Conservation (phyloP, 2,113 vertebrate genomes). For the Mormoops blainvillei region DNA sequence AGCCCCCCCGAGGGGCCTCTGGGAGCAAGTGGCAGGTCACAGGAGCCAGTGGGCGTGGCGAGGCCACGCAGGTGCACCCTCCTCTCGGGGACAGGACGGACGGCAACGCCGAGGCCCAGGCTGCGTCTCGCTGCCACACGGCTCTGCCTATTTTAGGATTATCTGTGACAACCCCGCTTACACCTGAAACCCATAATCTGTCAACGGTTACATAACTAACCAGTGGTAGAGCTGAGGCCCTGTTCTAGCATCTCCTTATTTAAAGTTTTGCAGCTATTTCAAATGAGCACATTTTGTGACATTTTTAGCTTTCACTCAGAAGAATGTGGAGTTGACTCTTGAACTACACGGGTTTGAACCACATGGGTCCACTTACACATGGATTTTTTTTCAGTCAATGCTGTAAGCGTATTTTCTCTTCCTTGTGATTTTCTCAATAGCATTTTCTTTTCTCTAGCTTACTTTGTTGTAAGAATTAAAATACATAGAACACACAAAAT, state of each 20-base stretch:
- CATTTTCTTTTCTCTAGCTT: background rate
- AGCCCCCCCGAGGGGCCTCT: accelerated
- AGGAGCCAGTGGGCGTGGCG: background rate
- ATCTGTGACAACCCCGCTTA: background rate
- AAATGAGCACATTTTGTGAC: background rate
- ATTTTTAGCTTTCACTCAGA: background rate
- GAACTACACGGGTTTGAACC: no score
- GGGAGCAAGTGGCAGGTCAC: accelerated
- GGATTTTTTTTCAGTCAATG: no score
- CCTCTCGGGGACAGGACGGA: background rate
- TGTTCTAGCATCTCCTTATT: background rate
- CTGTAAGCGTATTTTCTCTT: no score
- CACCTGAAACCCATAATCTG: background rate
- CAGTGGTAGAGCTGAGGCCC: background rate
- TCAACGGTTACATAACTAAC: background rate
- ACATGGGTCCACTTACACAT: no score
- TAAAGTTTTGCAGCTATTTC: background rate
- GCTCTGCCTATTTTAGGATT: background rate
- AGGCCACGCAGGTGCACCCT: no score
- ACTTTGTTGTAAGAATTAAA: background rate
- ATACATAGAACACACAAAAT: background rate
- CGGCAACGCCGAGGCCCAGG: no score
- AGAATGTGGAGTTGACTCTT: background rate
- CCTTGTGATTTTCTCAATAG: background rate
- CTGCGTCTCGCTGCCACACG: accelerated